phyloP scores from a whole-genome alignment of 2,113 vertebrate genomes.

The Parus major region DNA sequence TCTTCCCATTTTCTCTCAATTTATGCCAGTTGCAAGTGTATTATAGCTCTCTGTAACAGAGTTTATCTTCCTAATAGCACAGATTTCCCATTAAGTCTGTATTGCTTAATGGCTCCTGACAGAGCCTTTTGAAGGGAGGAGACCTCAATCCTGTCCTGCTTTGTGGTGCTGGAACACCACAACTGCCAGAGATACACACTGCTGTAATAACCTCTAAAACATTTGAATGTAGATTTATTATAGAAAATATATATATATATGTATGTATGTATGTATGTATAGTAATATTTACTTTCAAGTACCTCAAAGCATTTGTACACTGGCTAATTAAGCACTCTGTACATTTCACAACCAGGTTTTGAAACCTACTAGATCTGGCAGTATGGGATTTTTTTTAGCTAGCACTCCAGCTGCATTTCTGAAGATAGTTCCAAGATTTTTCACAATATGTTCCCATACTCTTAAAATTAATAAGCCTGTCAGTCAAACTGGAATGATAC shows the following conservation, averaged over 20 bases:
- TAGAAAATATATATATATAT: neutral
- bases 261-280: neutral
- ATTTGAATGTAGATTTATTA: neutral
- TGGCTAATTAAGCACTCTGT: neutral
- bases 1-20: neutral
- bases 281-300: neutral
- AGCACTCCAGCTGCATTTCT: neutral
- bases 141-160: neutral
- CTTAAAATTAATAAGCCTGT: conserved; percentile 6
- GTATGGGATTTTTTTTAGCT: neutral
- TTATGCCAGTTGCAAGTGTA: neutral
- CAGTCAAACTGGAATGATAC: neutral
- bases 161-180: neutral
- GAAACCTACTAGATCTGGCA: neutral
- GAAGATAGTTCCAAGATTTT: conserved; percentile 6
- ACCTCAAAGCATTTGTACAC: neutral
- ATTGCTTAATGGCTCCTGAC: neutral
- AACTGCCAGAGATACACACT: neutral
- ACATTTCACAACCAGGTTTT: neutral
- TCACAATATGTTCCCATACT: neutral
- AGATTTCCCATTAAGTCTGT: neutral
- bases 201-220: neutral
- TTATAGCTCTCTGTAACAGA: neutral
- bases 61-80: neutral
- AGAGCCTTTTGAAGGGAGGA: neutral